A percentile compares a stretch with the other conserved stretches of the same genome.
These are phyloP conservation scores for Sisyra terminalis DNA, from an alignment of 2,888 invertebrate genomes.

Conservation along the genomic window DNA sequence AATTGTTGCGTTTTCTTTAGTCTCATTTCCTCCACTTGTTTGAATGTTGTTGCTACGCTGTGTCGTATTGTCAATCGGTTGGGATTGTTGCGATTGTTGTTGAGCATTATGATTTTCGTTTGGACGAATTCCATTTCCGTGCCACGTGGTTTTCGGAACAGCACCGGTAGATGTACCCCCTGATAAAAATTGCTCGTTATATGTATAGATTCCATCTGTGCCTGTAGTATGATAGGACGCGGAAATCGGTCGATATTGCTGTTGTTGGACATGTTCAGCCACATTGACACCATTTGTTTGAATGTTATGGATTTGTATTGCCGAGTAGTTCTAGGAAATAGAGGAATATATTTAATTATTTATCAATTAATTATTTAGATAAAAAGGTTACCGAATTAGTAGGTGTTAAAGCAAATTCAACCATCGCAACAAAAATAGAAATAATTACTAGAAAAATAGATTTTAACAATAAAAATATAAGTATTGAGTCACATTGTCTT, in stretches of 20 bases:
- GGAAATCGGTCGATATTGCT: conserved; percentile 30
- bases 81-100: conserved; percentile 17
- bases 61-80: conserved; percentile 18
- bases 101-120: conserved; percentile 10
- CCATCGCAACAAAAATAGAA: conserved; percentile 14
- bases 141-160: conserved; percentile 25
- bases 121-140: conserved; percentile 20
- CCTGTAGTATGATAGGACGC: conserved; percentile 31
- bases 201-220: conserved; percentile 25
- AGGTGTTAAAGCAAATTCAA: conserved; percentile 19
- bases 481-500: neutral
- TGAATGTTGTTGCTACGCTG: conserved; percentile 22
- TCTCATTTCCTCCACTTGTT: conserved; percentile 39
- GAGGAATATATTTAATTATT: neutral
- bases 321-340: conserved; percentile 6
- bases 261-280: conserved; percentile 26
- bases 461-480: too few relatives aligned
- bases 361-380: conserved; percentile 4
- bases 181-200: conserved; percentile 19
- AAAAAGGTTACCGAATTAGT: conserved; percentile 10
- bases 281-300: conserved; percentile 13
- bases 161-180: conserved; percentile 21
- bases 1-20: conserved; percentile 26
- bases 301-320: conserved; percentile 5
- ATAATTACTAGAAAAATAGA: too few relatives aligned